Evolutionary conservation across 2,888 invertebrate species (phyloP), one percentile per base, ranked within the genome.

Genomic region (Chromoteleia sp.): DNA sequence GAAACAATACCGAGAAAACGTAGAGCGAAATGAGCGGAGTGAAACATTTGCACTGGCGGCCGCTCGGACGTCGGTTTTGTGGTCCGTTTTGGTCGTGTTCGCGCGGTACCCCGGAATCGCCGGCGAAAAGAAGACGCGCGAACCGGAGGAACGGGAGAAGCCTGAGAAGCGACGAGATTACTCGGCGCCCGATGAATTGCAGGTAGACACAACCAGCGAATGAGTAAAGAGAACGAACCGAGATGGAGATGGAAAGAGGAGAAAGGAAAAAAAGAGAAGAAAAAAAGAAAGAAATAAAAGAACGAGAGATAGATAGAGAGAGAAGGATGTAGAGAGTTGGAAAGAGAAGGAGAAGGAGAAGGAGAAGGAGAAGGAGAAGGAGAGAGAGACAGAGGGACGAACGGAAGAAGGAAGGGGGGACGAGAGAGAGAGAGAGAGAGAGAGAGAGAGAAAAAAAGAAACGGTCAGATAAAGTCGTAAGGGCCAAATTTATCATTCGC

Each of bases 111-210:
- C 67, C 19, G 52, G 36, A 67, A 45, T 48, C 14, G 36, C 14
- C 36, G 39, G 67, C 67, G 30, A 52, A 25, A 54, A 36, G 15
- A 36, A 61, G 75, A 68, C 33, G 59, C 61, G 45, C 41, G 45
- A 50, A 19, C 25, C 21, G 33, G 25, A 65, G 65, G 33, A 58
- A 48, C 21, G 68, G 14, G 59, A 71, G 56, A 58, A 67, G 78
- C 78, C 36, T 65, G 78, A 78, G 78, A 78, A 71, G 73, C 71
- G 52, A 73, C 73, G 71, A 78, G 79, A 79, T 79, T 79, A 79
- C 67, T 71, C 59, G 79, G 67, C 63, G 71, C 65, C 58, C 78
- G 71, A 73, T 67, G 78, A 78, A 73, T 78, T 73, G 79, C 67
- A 79, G 79, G 73, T 79, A 79, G 67, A 79, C 73, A 79, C 73